Base-by-base conservation (phyloP, 2,113 vertebrate genomes). In the Psettodes erumei region DNA sequence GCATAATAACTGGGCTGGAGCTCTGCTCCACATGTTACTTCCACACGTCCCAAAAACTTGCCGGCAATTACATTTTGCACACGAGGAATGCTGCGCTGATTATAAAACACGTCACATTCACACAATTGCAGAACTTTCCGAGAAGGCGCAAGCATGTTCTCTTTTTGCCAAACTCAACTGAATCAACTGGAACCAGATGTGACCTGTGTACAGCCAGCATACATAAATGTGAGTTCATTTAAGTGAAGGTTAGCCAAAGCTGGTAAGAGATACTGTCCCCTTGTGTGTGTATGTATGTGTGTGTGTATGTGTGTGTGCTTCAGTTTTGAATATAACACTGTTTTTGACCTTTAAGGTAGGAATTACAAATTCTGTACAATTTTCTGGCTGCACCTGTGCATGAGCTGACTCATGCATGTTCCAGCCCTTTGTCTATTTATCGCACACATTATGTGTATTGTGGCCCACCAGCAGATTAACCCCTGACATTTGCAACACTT, bases 261-360 rank as follows among this genome's bases (percentile, higher is more conserved):
- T 53, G 54, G 55, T 16, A 21, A 19, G 37, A 74, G 21, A 79
- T 66, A n/a, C n/a, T n/a, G n/a, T n/a, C 43, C 10, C 33, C 35
- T 40, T 54, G 40, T 43, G 43, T 53, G 13, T 42, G 45, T 33
- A 18, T 59, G 11, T 21, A 23, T 47, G 42, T 43, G 23, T 77
- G 12, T 48, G 1, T 2, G 23, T 62, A 27, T 65, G 43, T 19
- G 38, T 51, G 45, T 30, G 12, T 3, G 62, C 38, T 60, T 9
- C 32, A 4, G 30, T 10, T 8, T n/a, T 63, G 8, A 61, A 59
- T 47, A 32, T 38, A 38, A 74, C 65, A 70, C 63, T 72, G 3
- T 53, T 70, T 54, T 37, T 79, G 87, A 90, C 85, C 85, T 89
- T 90, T 86, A 30, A 61, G 82, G 58, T 35, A 18, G 68, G 51